Conservation (phyloP, 2,113 vertebrate species). For the Cyanistes caeruleus region DNA sequence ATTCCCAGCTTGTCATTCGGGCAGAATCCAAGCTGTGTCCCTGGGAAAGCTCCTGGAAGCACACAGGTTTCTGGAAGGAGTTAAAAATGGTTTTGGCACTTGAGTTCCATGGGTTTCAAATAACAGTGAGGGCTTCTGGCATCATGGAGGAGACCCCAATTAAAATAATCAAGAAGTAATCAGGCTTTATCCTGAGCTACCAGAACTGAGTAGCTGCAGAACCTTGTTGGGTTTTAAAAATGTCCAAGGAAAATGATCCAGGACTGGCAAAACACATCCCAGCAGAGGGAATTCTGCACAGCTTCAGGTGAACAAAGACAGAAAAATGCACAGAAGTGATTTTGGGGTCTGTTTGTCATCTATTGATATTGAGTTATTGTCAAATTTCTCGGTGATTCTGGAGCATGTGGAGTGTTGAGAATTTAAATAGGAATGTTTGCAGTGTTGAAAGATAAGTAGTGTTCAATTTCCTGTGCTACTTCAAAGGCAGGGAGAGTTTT, state of each 20-base stretch:
- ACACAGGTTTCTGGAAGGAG: background rate
- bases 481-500: background rate
- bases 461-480: background rate
- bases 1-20: background rate
- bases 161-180: background rate
- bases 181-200: background rate
- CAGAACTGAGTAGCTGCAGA: background rate
- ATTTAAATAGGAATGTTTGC: fast-evolving
- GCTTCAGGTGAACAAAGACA: background rate
- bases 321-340: background rate
- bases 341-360: background rate
- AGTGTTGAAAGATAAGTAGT: background rate
- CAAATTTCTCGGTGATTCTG: background rate
- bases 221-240: background rate
- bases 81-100: background rate
- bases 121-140: background rate
- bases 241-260: background rate
- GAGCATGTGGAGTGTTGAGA: background rate
- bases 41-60: background rate
- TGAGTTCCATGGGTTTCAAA: background rate
- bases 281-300: background rate
- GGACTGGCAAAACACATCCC: background rate
- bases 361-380: background rate
- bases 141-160: background rate
- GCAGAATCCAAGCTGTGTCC: background rate